A percentile compares a stretch with the other conserved stretches of the same genome.
Evolutionary conservation across 2,113 vertebrate genomes (phyloP).

Genomic region (Tiliqua scincoides): DNA sequence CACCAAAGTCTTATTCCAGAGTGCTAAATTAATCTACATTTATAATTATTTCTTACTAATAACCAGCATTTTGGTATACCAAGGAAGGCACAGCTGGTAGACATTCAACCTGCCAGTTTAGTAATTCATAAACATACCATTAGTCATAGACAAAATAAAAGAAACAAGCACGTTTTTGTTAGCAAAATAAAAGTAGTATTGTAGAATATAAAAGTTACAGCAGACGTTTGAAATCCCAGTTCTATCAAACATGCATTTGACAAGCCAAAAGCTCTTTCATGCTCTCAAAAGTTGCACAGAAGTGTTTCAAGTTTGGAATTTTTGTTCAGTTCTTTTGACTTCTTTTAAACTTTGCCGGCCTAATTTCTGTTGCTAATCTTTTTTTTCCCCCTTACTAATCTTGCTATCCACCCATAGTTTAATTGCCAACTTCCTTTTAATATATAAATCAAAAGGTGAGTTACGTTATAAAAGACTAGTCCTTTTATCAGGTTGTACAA

Average conservation of each 20-base stretch:
- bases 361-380: background rate
- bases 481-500: background rate
- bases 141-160: constrained; percentile 43
- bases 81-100: constrained; percentile 27
- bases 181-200: constrained; percentile 14
- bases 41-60: constrained; percentile 40
- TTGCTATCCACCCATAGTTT: background rate
- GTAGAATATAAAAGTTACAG: constrained; percentile 20
- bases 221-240: constrained; percentile 10
- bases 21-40: constrained; percentile 22
- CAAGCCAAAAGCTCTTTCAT: constrained; percentile 12
- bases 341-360: constrained; percentile 7
- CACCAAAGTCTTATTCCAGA: constrained; percentile 16
- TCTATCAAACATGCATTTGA: background rate
- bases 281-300: background rate
- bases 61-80: constrained; percentile 19
- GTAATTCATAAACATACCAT: constrained; percentile 29
- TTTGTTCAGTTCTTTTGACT: constrained; percentile 5
- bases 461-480: background rate
- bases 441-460: background rate
- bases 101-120: constrained; percentile 11
- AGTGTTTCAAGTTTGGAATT: constrained; percentile 11
- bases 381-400: background rate
- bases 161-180: constrained; percentile 20
- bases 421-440: constrained; percentile 1